Evolutionary conservation across 2,888 invertebrate species (phyloP).

Genomic region (Sicus ferrugineus): DNA sequence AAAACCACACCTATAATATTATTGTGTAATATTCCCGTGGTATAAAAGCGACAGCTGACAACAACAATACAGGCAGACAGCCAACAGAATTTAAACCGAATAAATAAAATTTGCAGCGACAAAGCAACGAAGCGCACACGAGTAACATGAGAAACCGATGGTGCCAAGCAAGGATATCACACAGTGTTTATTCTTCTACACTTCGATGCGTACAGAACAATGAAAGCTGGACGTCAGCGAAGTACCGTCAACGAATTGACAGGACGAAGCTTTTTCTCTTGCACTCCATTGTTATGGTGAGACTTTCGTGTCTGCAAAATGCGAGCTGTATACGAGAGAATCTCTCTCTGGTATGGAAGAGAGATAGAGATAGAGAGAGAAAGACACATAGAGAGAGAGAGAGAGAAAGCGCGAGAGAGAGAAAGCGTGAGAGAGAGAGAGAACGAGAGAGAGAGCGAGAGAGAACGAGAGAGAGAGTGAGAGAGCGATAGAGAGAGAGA

Average conservation of each 20-base stretch:
- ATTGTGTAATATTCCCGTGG: constrained; percentile 47
- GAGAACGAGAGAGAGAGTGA: no score
- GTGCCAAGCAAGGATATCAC: not conserved
- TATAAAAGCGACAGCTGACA: constrained; percentile 34
- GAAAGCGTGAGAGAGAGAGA: not conserved
- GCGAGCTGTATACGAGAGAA: no score
- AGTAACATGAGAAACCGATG: constrained; percentile 1
- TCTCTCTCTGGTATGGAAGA: no score
- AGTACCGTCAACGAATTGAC: not conserved
- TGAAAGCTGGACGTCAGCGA: not conserved
- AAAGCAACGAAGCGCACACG: not conserved
- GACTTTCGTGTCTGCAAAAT: not conserved
- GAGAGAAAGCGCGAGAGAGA: not conserved
- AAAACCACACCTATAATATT: constrained; percentile 48
- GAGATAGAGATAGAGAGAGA: no score
- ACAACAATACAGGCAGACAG: constrained; percentile 5
- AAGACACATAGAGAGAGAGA: not conserved
- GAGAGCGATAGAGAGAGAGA: no score
- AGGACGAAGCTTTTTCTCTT: not conserved
- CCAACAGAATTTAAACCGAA: not conserved
- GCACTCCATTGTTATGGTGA: not conserved
- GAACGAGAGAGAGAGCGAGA: no score
- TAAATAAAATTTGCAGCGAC: constrained; percentile 12
- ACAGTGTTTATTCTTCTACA: not conserved
- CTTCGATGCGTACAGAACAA: not conserved